Conservation (phyloP, 2,113 vertebrate species). For the Catharus bicknelli region DNA sequence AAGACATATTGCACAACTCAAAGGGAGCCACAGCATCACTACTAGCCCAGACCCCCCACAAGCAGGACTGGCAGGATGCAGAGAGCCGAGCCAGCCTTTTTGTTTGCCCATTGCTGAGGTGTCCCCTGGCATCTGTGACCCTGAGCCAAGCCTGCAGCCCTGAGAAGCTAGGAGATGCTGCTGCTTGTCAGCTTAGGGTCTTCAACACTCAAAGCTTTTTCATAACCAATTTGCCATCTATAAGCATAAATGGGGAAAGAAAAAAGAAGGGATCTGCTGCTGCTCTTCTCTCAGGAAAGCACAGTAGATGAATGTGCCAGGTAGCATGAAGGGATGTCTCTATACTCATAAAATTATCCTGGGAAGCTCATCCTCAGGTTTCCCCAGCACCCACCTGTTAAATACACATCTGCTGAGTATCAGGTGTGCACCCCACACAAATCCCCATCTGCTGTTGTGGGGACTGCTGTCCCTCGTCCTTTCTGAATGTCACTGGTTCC, state of each 20-base stretch:
- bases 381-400: fast-evolving
- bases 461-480: fast-evolving
- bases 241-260: not conserved
- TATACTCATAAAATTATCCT: not conserved
- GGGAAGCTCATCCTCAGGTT: not conserved
- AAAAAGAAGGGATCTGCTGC: not conserved
- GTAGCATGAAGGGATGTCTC: not conserved
- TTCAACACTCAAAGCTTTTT: not conserved
- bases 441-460: fast-evolving
- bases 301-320: not conserved
- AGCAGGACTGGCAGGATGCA: not conserved
- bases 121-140: not conserved
- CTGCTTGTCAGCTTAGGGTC: not conserved
- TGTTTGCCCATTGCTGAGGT: not conserved
- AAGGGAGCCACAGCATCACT: not conserved
- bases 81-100: not conserved
- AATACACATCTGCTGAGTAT: not conserved
- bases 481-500: not conserved
- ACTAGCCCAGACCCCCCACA: fast-evolving
- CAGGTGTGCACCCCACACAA: not conserved
- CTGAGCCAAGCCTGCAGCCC: not conserved
- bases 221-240: not conserved
- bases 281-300: not conserved
- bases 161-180: not conserved
- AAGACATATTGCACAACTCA: not conserved